These are phyloP conservation scores for Aphodius sticticus DNA, from an alignment of 2,888 invertebrate genomes.

Conservation along the genomic window DNA sequence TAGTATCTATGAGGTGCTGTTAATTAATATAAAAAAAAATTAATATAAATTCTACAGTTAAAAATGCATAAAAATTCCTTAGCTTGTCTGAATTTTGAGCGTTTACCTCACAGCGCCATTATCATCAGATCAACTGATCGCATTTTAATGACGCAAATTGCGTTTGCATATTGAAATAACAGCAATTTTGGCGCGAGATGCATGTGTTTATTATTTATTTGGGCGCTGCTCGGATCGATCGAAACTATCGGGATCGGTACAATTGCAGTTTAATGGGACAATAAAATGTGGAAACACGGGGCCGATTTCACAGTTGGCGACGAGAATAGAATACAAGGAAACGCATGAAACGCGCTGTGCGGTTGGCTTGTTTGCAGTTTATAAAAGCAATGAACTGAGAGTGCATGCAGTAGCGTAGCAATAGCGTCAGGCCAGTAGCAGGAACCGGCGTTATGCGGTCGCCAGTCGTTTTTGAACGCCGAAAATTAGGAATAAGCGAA, in stretches of 20 bases:
- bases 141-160: neutral
- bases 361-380: neutral
- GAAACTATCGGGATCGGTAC: neutral
- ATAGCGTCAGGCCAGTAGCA: neutral
- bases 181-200: neutral
- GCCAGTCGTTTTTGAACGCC: neutral
- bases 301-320: neutral
- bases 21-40: no score
- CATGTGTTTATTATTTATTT: neutral
- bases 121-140: no score
- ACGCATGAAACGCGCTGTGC: neutral
- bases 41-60: no score
- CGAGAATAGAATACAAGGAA: neutral
- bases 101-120: no score
- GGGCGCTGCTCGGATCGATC: neutral
- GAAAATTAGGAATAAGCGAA: conserved; percentile 4
- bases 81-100: no score
- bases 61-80: no score
- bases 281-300: neutral
- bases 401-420: neutral
- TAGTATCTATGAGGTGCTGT: no score
- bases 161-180: neutral
- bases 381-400: neutral
- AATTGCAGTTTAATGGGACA: neutral
- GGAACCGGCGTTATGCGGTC: neutral